These are phyloP conservation scores for Drosophila mettleri DNA, from an alignment of 2,888 invertebrate species.

Conservation along the genomic window DNA sequence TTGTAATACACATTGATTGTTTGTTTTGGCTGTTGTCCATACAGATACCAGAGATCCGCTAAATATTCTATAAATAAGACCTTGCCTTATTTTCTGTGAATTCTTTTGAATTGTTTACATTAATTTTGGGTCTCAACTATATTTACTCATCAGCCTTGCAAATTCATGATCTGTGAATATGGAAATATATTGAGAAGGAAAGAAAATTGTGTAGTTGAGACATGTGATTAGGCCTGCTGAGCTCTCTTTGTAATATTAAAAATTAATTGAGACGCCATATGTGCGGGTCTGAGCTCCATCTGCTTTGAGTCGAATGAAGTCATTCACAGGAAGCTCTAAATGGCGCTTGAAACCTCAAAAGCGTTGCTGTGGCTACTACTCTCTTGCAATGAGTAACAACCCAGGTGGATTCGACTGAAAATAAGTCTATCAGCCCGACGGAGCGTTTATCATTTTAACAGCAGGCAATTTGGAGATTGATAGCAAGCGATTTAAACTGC, in stretches of 20 bases:
- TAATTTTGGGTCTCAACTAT: not conserved
- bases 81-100: not conserved
- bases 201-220: not conserved
- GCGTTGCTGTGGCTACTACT: conserved; percentile 6
- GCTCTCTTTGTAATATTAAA: not conserved
- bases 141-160: not conserved
- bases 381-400: not conserved
- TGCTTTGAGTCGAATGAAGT: not conserved
- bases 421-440: conserved; percentile 35
- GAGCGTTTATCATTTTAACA: conserved; percentile 73
- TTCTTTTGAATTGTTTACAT: conserved; percentile 14
- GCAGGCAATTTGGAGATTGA: conserved; percentile 69
- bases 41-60: not conserved
- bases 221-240: not conserved
- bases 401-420: conserved; percentile 31
- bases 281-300: not conserved
- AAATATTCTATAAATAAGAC: conserved; percentile 1
- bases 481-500: conserved; percentile 60
- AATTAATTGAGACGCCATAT: conserved; percentile 29
- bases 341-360: conserved; percentile 22
- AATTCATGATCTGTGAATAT: not conserved
- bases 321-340: conserved; percentile 17
- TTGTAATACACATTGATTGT: conserved; percentile 4
- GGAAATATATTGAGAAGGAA: not conserved
- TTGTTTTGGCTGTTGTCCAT: not conserved